Percentiles rank a stretch among this genome's conserved stretches.
Evolutionary conservation across 1,140 invertebrate species (phyloP).

Genomic region (Drosophila nigromelanica): DNA sequence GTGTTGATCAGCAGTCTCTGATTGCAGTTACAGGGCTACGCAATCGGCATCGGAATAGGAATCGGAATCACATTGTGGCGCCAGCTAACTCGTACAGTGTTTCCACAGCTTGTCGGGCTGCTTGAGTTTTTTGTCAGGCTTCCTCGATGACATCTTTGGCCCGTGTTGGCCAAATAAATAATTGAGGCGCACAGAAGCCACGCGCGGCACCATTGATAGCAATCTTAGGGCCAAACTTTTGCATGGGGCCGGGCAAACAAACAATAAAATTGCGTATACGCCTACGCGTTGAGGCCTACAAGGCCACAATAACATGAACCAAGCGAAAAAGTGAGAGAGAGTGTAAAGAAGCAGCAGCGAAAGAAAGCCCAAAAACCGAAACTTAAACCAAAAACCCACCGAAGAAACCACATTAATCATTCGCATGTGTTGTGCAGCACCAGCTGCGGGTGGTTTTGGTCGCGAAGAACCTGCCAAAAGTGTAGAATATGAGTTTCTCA

Average conservation of each 20-base stretch:
- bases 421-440: conserved; percentile 45
- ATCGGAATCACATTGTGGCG: conserved; percentile 15
- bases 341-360: background rate
- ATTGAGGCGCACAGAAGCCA: conserved; percentile 26
- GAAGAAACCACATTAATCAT: conserved; percentile 73
- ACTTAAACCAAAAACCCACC: conserved; percentile 29
- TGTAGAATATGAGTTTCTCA: conserved; percentile 38
- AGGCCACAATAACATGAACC: conserved; percentile 17
- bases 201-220: conserved; percentile 36
- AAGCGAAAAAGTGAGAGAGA: background rate
- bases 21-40: conserved; percentile 8
- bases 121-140: too few species aligned
- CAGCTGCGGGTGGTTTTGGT: conserved; percentile 10
- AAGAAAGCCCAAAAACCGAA: conserved; percentile 13
- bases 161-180: conserved; percentile 46
- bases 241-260: conserved; percentile 16
- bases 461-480: conserved; percentile 10
- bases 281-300: conserved; percentile 40
- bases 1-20: conserved; percentile 1
- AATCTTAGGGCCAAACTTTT: conserved; percentile 38
- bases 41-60: background rate
- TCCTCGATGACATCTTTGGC: conserved; percentile 26
- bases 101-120: too few species aligned
- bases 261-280: conserved; percentile 72
- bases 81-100: background rate